Base-by-base conservation (phyloP, 2,113 vertebrate genomes). In the Carassius auratus region DNA sequence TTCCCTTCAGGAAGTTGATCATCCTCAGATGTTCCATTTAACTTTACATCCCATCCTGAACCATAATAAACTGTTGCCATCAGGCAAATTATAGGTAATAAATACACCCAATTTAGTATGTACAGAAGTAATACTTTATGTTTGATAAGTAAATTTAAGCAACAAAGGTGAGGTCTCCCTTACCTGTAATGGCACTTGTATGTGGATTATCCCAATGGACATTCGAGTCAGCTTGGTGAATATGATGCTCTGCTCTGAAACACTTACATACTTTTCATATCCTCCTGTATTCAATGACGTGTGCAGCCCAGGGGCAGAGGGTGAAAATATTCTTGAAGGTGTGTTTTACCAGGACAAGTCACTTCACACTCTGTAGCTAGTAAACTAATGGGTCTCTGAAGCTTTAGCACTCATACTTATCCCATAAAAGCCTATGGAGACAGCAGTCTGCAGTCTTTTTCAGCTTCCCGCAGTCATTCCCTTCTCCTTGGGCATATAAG, bases 241-340 rank as follows among this genome's bases (percentile, higher is more conserved):
- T 38, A 14, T 30, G 38, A 62, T 4, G 61, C 21, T 59, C 38
- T 42, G 48, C 57, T 81, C 48, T 81, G 14, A 74, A 76, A 9
- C 45, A 52, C 59, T 76, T 59, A 76, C n/a, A 82, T 48, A 66
- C 42, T 23, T 73, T 89, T 85, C 81, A 89, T 85, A 74, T 81
- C 62, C 64, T 86, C 88, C 85, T 86, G 85, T 78, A 89, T 91
- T 90, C 82, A 90, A 83, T 89, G 83, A 90, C 61, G 85, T 84
- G 86, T 84, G 52, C 84, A 55, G 85, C 86, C 85, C 84, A 36
- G 69, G 85, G 88, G 87, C 88, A 84, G 36, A 86, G 36, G 61
- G 86, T 91, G 76, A 89, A 91, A 83, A 90, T 91, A 89, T 89
- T 88, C 88, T 86, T 84, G 86, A 87, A 84, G 84, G 81, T 88